A percentile compares a stretch with the other conserved stretches of the same genome.
phyloP scores from a whole-genome alignment of 2,113 vertebrate genomes.

The Rhipidura dahli region DNA sequence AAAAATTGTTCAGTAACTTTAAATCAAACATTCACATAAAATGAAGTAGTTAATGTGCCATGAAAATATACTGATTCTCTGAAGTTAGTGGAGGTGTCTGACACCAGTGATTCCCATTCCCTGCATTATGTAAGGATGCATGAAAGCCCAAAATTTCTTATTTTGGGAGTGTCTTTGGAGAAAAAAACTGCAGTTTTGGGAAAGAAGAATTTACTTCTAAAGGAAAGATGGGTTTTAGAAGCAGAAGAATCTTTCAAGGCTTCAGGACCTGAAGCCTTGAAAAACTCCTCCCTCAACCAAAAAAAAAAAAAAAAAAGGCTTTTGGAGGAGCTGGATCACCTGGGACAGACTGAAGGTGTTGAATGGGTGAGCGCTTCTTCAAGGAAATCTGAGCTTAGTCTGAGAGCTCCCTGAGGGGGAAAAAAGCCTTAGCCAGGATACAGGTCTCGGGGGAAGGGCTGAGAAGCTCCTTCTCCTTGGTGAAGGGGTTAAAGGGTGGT shows the following conservation, averaged over 20 bases:
- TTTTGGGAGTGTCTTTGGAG: background rate
- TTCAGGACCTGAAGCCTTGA: background rate
- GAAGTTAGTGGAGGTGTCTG: background rate
- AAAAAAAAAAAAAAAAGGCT: background rate
- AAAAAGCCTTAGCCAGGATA: background rate
- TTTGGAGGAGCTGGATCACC: background rate
- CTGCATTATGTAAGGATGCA: background rate
- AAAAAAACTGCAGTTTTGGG: background rate
- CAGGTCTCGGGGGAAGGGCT: background rate
- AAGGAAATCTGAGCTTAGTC: background rate
- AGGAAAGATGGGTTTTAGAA: background rate
- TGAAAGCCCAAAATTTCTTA: background rate
- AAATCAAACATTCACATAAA: background rate
- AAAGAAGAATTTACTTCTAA: background rate
- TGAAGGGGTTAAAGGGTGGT: background rate
- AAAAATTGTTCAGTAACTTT: background rate
- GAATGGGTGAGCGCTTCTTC: background rate
- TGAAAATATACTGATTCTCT: background rate
- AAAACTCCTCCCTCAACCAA: background rate
- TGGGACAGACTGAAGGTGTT: background rate
- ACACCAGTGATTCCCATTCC: background rate
- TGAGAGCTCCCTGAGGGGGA: background rate
- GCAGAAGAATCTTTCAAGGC: background rate
- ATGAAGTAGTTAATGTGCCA: background rate
- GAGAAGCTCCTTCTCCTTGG: background rate